Conservation (phyloP, 2,113 vertebrate genomes). For the Melanotaenia duboulayi region DNA sequence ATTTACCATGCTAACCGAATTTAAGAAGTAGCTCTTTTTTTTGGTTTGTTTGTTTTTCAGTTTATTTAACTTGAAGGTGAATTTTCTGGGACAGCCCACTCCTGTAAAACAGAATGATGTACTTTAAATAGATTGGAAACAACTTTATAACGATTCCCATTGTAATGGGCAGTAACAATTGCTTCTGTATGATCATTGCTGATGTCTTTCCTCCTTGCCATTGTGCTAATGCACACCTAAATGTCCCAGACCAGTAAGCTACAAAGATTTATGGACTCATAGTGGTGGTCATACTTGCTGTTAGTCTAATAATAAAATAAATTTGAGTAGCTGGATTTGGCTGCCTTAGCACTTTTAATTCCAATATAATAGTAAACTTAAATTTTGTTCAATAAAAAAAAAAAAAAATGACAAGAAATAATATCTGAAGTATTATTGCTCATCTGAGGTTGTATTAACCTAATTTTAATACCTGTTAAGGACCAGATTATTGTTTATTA, state of each 20-base stretch:
- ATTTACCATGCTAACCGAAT: not conserved
- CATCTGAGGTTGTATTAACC: too few relatives aligned
- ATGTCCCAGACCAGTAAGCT: too few relatives aligned
- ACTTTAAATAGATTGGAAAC: not conserved
- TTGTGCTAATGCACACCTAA: not conserved
- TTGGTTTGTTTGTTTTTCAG: too few relatives aligned
- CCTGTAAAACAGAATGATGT: not conserved
- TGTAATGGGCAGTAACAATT: not conserved
- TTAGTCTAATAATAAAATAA: too few relatives aligned
- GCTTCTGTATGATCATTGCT: too few relatives aligned
- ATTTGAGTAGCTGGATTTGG: not conserved
- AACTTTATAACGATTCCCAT: too few relatives aligned
- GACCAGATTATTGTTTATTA: not conserved
- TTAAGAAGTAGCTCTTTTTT: not conserved
- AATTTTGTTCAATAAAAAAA: too few relatives aligned
- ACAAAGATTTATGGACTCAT: too few relatives aligned
- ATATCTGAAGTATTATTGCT: too few relatives aligned
- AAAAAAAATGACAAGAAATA: too few relatives aligned
- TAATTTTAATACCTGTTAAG: too few relatives aligned
- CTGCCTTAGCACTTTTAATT: not conserved
- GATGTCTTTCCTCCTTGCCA: not conserved
- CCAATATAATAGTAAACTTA: not conserved
- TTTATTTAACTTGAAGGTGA: not conserved
- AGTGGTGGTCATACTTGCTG: not conserved
- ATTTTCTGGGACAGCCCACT: not conserved